Conservation (phyloP, 2,888 invertebrate genomes). For the Euclidia mi region DNA sequence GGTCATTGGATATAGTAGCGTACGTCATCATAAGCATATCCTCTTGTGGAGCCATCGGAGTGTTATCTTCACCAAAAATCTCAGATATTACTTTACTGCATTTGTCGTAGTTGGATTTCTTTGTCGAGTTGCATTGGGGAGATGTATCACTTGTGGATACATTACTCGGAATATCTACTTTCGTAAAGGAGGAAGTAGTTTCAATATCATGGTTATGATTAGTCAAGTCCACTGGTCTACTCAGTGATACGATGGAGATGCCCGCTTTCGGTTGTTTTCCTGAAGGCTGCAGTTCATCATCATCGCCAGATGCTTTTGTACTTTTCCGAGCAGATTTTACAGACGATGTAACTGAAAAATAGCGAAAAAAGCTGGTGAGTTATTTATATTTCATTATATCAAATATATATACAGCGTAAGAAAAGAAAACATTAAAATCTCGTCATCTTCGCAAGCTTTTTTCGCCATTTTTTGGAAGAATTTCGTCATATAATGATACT, state of each 20-base stretch:
- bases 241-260: too few species aligned
- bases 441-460: conserved; percentile 48
- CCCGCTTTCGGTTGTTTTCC: too few species aligned
- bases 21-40: background rate
- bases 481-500: too few species aligned
- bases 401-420: too few species aligned
- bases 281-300: background rate
- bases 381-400: conserved; percentile 13
- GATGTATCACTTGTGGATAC: too few species aligned
- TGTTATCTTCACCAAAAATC: conserved; percentile 25
- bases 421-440: background rate
- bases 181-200: too few species aligned
- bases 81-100: conserved; percentile 19
- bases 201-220: too few species aligned
- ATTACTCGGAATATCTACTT: too few species aligned
- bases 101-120: conserved; percentile 7
- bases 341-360: conserved; percentile 65
- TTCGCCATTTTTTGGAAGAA: conserved; percentile 65
- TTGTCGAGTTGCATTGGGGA: conserved; percentile 3
- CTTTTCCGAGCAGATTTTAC: conserved; percentile 46
- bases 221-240: too few species aligned
- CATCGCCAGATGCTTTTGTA: conserved; percentile 42
- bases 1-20: background rate
- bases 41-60: background rate
- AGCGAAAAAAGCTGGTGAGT: conserved; percentile 68